phyloP scores from a whole-genome alignment of 1,140 invertebrate species.

The Oedothorax gibbosus region DNA sequence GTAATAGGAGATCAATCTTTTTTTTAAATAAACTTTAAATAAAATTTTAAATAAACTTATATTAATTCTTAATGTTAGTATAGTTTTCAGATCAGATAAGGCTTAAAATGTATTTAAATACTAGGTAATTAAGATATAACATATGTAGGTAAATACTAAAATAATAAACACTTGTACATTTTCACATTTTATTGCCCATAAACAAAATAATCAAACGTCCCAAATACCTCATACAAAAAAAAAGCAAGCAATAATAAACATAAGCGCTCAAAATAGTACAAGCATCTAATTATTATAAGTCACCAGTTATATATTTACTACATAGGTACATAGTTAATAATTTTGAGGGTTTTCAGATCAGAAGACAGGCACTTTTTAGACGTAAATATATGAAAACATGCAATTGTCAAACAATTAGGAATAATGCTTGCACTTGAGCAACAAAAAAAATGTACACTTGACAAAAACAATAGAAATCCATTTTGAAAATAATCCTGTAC shows the following conservation, averaged over 20 bases:
- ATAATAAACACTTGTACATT: not conserved
- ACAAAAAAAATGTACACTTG: slow-evolving; percentile 51
- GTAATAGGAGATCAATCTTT: too few relatives aligned
- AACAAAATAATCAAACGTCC: slow-evolving; percentile 51
- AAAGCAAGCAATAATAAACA: slow-evolving; percentile 49
- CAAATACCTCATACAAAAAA: slow-evolving; percentile 51
- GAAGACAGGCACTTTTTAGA: slow-evolving; percentile 56
- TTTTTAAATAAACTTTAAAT: too few relatives aligned
- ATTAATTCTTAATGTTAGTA: too few relatives aligned
- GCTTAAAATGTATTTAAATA: too few relatives aligned
- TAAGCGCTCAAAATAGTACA: slow-evolving; percentile 44
- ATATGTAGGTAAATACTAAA: too few relatives aligned
- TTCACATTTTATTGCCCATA: slow-evolving; percentile 52
- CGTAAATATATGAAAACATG: slow-evolving; percentile 15
- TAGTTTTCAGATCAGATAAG: too few relatives aligned
- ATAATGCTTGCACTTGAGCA: slow-evolving; percentile 59
- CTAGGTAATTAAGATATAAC: too few relatives aligned
- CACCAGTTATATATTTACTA: slow-evolving; percentile 18
- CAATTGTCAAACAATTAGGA: slow-evolving; percentile 20
- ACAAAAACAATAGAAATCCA: slow-evolving; percentile 33
- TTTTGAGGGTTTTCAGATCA: slow-evolving; percentile 29
- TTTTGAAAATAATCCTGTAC: slow-evolving; percentile 15
- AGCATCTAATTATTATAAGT: slow-evolving; percentile 16
- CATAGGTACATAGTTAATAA: slow-evolving; percentile 45
- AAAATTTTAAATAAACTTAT: too few relatives aligned